phyloP scores from a whole-genome alignment of 1,140 invertebrate genomes.

The Drosophila subpulchrella region DNA sequence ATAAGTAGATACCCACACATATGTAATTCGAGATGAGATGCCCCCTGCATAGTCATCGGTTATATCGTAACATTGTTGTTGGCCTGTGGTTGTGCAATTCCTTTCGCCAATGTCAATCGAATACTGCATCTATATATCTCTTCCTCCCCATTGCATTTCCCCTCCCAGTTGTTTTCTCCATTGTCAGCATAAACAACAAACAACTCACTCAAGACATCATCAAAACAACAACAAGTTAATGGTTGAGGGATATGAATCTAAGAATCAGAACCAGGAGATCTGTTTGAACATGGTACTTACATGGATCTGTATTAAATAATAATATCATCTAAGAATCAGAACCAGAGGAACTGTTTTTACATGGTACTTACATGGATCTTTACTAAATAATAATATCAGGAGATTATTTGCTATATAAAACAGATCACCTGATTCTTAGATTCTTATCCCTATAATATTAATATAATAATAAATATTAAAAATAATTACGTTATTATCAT shows the following conservation, averaged over 20 bases:
- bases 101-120: constrained; percentile 25
- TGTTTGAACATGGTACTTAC: no score
- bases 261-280: not conserved
- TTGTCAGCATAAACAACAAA: constrained; percentile 32
- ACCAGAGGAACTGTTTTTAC: no score
- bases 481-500: no score
- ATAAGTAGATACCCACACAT: not conserved
- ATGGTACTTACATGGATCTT: no score
- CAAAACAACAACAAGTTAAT: constrained; percentile 12
- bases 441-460: no score
- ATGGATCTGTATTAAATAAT: no score
- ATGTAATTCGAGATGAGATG: not conserved
- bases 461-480: no score
- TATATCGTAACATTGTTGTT: constrained; percentile 5
- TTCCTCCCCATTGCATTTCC: constrained; percentile 13
- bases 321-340: not conserved
- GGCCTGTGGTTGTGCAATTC: constrained; percentile 22
- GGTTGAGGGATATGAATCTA: not conserved
- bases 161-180: constrained; percentile 8
- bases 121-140: constrained; percentile 1
- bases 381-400: no score
- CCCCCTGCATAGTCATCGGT: not conserved
- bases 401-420: no score
- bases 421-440: no score
- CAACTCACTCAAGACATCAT: not conserved